phyloP scores from a whole-genome alignment of 2,888 invertebrate genomes.

The Chrysolina americana region DNA sequence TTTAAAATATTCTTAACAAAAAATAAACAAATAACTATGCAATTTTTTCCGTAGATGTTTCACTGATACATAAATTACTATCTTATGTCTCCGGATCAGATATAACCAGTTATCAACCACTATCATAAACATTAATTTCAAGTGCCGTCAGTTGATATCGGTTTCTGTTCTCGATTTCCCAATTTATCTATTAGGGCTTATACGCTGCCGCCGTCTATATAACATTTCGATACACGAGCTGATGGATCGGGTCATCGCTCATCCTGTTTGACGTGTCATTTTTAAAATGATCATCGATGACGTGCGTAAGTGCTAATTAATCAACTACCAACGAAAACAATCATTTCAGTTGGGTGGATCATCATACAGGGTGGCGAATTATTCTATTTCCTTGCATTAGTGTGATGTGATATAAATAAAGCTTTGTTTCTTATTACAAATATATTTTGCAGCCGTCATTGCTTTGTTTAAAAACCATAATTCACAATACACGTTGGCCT shows the following conservation, averaged over 20 bases:
- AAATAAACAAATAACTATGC: too few relatives aligned
- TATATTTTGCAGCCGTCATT: too few relatives aligned
- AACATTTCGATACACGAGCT: slow-evolving; percentile 37
- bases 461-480: too few relatives aligned
- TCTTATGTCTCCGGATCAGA: too few relatives aligned
- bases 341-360: background rate
- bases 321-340: slow-evolving; percentile 45
- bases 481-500: too few relatives aligned
- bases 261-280: slow-evolving; percentile 61
- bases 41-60: too few relatives aligned
- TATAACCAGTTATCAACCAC: background rate
- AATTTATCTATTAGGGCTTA: slow-evolving; percentile 40
- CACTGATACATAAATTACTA: too few relatives aligned
- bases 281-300: slow-evolving; percentile 56
- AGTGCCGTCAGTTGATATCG: slow-evolving; percentile 9
- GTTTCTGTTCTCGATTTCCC: slow-evolving; percentile 36
- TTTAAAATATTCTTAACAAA: too few relatives aligned
- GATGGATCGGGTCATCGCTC: slow-evolving; percentile 61
- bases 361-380: too few relatives aligned
- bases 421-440: too few relatives aligned
- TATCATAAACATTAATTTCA: slow-evolving; percentile 14
- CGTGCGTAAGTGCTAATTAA: slow-evolving; percentile 59
- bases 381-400: too few relatives aligned
- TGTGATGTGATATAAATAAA: too few relatives aligned
- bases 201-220: slow-evolving; percentile 6